Evolutionary conservation across 2,113 vertebrate species (phyloP), one percentile per base, ranked within the genome.

Genomic region (Sminthopsis crassicaudata): DNA sequence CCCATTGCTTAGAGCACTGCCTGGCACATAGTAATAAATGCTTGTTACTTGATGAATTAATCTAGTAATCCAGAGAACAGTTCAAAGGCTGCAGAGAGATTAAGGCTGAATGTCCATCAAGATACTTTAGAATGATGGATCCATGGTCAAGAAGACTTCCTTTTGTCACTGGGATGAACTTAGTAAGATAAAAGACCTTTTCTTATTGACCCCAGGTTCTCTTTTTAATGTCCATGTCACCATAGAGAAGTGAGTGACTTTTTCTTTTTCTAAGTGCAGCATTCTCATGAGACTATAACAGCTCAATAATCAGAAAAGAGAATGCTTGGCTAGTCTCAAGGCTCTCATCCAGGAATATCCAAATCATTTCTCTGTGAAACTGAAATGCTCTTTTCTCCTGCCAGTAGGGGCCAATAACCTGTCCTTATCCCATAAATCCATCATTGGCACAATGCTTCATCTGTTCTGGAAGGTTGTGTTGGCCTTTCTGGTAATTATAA

Each of bases 91-190:
- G 67, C 46, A 4, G 48, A 46, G 2, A 0, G 92, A 60, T 92
- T 90, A 76, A 46, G 60, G 89, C 57, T 52, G 46, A 6, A 94
- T 36, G 7, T 24, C 90, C 92, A 53, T 2, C 12, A 23, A 52
- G 88, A 84, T 6, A 52, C 14, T 27, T 46, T 22, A 22, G 0
- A 46, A 53, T 76, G 22, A 48, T 6, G 9, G 26, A 50, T 23
- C 50, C 30, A 8, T 26, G 0, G 3, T 42, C 11, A 0, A 46
- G 48, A 27, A 5, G 26, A 12, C 30, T 26, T 50, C n/a, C 53
- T 25, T 10, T 60, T 7, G 27, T 1, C 6, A 27, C 16, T 48
- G 9, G 11, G 8, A 46, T 46, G 48, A 10, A 90, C 10, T 50
- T 48, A 51, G 8, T 50, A 51, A 16, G 27, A 48, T 27, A 90